Base-by-base conservation (phyloP, 1,140 invertebrate genomes). In the Nephila pilipes region DNA sequence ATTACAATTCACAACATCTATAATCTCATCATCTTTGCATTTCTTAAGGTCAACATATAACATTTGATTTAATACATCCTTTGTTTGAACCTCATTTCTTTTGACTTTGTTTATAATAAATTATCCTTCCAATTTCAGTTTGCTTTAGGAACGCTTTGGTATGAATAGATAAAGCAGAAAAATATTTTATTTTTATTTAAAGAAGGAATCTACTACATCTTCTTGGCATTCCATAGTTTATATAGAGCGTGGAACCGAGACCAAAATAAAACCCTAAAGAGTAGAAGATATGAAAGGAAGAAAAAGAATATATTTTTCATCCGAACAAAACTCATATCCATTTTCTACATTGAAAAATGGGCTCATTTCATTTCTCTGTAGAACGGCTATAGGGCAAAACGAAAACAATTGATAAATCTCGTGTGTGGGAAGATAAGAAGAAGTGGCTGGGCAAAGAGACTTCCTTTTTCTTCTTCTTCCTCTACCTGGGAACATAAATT, bases 291-390 rank as follows among this genome's bases (percentile, higher is more conserved):
- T 46, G 46, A 10, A 46, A 10, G 46, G 8, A 46, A 54, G 14
- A 83, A 46, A 22, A 55, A 46, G 22, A 54, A n/a, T 25, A 12
- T 20, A 14, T n/a, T 54, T 29, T 29, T 46, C 25, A 25, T 54
- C 32, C 8, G 14, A 83, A 46, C 38, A 55, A 54, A 83, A 83
- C 80, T 83, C 80, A 83, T 83, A 83, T 83, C 80, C 80, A 83
- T 83, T 83, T 83, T 83, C 80, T 38, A 38, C n/a, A 83, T 83
- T 83, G 80, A 83, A 83, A 83, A 83, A 83, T 83, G 80, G 80
- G 54, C 80, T 54, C 80, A 83, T 83, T 83, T 83, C 80, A 83
- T 83, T 83, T 83, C 25, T 20, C 22, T 46, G 80, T n/a, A 32
- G 80, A 55, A 25, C n/a, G 22, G 80, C 38, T 83, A 83, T 54